A percentile compares a stretch with the other conserved stretches of the same genome.
phyloP scores from a whole-genome alignment of 2,888 invertebrate species.

The Nomada hirtipes region DNA sequence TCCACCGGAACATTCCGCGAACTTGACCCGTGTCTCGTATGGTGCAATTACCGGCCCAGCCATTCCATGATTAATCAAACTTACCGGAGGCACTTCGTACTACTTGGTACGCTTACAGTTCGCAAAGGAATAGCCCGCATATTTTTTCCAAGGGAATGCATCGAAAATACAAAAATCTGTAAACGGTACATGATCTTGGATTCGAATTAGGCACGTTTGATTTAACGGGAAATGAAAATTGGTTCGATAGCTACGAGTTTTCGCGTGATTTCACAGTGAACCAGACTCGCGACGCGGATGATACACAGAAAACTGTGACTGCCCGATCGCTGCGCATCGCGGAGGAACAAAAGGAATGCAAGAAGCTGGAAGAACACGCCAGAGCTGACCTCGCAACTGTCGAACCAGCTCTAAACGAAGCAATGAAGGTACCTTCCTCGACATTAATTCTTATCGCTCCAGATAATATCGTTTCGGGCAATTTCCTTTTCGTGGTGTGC shows the following conservation, averaged over 20 bases:
- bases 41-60: no score
- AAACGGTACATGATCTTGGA: no score
- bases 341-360: conserved; percentile 93
- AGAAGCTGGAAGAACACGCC: conserved; percentile 92
- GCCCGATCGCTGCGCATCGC: conserved; percentile 90
- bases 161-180: not conserved
- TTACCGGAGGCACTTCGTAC: no score
- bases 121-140: not conserved
- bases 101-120: not conserved
- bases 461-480: conserved; percentile 9
- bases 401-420: conserved; percentile 94
- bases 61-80: no score
- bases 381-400: conserved; percentile 93
- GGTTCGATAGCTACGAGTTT: no score
- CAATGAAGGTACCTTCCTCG: conserved; percentile 85
- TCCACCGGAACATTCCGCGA: conserved; percentile 27
- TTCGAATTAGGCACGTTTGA: no score
- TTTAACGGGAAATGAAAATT: no score
- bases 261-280: conserved; percentile 84
- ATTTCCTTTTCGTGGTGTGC: conserved; percentile 14
- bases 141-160: not conserved
- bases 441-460: conserved; percentile 34
- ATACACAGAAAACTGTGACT: conserved; percentile 90
- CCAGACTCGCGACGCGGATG: conserved; percentile 93
- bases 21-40: not conserved